Evolutionary conservation across 2,888 invertebrate species (phyloP).

Genomic region (Rhabditoides inermis): DNA sequence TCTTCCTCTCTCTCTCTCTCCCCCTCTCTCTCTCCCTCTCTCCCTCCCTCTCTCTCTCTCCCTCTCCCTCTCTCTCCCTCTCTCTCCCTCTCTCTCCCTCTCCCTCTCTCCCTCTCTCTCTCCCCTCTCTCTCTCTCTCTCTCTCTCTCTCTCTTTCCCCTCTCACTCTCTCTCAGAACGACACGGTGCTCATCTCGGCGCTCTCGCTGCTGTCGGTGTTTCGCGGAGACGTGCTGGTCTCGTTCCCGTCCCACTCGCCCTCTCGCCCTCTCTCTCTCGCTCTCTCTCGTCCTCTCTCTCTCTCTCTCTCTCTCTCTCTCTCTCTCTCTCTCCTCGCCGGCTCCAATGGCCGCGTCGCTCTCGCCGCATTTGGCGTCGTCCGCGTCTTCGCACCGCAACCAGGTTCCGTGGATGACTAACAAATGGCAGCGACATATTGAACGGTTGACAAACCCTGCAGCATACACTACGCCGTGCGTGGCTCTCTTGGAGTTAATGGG

Average conservation of each 20-base stretch:
- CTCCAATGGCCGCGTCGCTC: conserved; percentile 76
- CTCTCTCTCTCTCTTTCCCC: conserved; percentile 79
- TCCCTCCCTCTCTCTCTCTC: too few species aligned
- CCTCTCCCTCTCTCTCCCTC: not conserved
- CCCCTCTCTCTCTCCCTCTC: conserved; percentile 5
- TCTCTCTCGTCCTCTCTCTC: not conserved
- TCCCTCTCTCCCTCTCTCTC: conserved; percentile 14
- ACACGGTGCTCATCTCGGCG: conserved; percentile 77
- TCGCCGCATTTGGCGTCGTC: conserved; percentile 73
- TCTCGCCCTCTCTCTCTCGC: too few species aligned
- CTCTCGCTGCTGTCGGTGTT: conserved; percentile 86
- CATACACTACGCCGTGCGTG: conserved; percentile 87
- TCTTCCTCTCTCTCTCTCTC: conserved; percentile 1
- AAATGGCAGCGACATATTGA: too few species aligned
- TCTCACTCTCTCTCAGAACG: conserved; percentile 75
- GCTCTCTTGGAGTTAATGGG: conserved; percentile 63
- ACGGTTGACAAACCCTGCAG: too few species aligned
- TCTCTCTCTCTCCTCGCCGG: conserved; percentile 68
- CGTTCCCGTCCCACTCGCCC: too few species aligned
- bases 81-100: conserved; percentile 12
- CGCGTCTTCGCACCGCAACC: conserved; percentile 74
- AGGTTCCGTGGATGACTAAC: too few species aligned
- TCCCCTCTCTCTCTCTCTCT: conserved; percentile 20
- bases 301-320: too few species aligned
- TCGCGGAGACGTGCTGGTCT: conserved; percentile 73